phyloP scores from a whole-genome alignment of 2,888 invertebrate species.

The Phyto melanocephala region DNA sequence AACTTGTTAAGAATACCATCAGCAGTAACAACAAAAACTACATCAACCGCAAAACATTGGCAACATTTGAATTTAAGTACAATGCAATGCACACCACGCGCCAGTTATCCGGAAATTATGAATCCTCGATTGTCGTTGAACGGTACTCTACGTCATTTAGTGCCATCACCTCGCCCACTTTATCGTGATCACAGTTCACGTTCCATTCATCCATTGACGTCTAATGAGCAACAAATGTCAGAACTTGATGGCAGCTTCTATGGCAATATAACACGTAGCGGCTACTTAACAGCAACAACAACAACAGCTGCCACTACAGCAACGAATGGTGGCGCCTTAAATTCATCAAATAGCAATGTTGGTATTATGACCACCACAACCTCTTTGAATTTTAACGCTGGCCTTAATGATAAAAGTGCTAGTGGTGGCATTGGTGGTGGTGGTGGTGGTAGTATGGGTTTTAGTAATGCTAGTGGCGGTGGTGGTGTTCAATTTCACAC shows the following conservation, averaged over 20 bases:
- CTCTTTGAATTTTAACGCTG: slow-evolving; percentile 63
- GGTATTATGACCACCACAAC: slow-evolving; percentile 44
- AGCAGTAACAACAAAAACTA: background rate
- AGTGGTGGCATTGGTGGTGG: slow-evolving; percentile 53
- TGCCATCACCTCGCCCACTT: slow-evolving; percentile 76
- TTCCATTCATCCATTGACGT: slow-evolving; percentile 76
- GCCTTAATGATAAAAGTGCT: slow-evolving; percentile 39
- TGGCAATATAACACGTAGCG: slow-evolving; percentile 66
- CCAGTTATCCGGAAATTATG: slow-evolving; percentile 76
- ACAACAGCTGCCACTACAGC: background rate
- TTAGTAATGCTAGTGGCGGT: slow-evolving; percentile 58
- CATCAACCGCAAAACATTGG: slow-evolving; percentile 45
- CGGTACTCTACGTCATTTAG: slow-evolving; percentile 76
- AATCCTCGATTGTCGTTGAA: slow-evolving; percentile 78
- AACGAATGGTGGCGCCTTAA: background rate
- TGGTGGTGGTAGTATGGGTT: slow-evolving; percentile 65
- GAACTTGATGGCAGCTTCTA: slow-evolving; percentile 74
- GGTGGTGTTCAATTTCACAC: slow-evolving; percentile 73
- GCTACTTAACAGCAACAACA: slow-evolving; percentile 67
- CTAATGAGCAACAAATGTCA: slow-evolving; percentile 76
- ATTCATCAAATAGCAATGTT: slow-evolving; percentile 66
- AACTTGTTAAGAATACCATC: slow-evolving; percentile 43
- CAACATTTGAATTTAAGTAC: slow-evolving; percentile 51
- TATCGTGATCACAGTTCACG: slow-evolving; percentile 76
- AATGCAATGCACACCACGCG: slow-evolving; percentile 71